phyloP scores from a whole-genome alignment of 2,888 invertebrate species.

The Hetaerina titia region DNA sequence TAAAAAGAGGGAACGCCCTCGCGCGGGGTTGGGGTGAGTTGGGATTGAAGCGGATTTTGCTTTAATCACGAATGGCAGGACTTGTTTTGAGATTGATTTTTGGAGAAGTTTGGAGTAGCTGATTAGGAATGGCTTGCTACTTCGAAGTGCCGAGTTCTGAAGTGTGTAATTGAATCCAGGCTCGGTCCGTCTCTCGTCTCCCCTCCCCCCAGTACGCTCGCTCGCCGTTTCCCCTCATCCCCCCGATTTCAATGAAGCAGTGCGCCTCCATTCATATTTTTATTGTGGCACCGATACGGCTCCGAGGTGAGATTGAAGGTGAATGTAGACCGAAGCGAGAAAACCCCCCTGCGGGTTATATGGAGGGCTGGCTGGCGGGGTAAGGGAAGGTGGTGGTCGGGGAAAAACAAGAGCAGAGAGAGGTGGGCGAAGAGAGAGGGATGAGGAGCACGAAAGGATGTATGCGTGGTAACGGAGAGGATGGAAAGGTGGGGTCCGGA shows the following conservation, averaged over 20 bases:
- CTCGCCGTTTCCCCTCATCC: neutral
- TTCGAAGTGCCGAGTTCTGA: slow-evolving; percentile 61
- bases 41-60: slow-evolving; percentile 21
- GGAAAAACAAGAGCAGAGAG: neutral
- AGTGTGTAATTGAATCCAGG: slow-evolving; percentile 62
- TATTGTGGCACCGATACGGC: slow-evolving; percentile 47
- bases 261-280: slow-evolving; percentile 61
- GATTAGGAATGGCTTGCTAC: slow-evolving; percentile 64
- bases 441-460: neutral
- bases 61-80: slow-evolving; percentile 61
- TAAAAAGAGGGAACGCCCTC: neutral
- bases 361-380: neutral
- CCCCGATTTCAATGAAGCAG: slow-evolving; percentile 32
- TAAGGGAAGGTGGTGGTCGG: neutral
- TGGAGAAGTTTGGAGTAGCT: slow-evolving; percentile 51
- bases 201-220: neutral
- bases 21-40: neutral
- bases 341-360: neutral
- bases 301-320: slow-evolving; percentile 40
- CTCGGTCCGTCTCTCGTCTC: neutral
- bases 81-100: slow-evolving; percentile 65
- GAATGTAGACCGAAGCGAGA: neutral
- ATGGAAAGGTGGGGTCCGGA: neutral
- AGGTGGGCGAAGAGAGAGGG: neutral
- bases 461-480: neutral